phyloP scores from a whole-genome alignment of 2,797 vertebrate genomes.

The Euphonia xanthogaster region DNA sequence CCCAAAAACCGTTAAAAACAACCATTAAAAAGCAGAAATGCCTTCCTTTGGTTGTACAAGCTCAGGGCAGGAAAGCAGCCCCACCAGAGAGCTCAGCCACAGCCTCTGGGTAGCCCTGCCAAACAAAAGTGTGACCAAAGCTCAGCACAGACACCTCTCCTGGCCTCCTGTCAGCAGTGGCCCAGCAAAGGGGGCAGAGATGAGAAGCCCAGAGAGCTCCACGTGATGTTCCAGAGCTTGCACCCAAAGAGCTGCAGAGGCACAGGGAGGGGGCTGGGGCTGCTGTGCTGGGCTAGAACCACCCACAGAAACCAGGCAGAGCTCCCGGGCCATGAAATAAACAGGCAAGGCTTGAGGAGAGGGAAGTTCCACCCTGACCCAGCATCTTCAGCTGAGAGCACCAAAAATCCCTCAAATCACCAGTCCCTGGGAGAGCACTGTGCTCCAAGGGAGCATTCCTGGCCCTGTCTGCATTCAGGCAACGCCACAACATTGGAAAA shows the following conservation, averaged over 20 bases:
- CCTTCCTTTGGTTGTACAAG: not conserved
- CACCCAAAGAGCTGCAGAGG: not conserved
- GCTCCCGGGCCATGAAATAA: not conserved
- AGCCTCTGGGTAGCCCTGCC: not conserved
- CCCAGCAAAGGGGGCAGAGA: not conserved
- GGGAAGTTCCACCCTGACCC: not conserved
- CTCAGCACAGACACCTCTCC: not conserved
- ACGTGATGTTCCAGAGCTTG: not conserved
- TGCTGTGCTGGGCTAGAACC: not conserved
- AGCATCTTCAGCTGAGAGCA: not conserved
- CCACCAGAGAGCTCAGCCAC: not conserved
- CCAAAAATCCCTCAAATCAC: not conserved
- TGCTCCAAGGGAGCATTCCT: not conserved
- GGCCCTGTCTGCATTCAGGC: not conserved
- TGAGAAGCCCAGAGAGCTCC: not conserved
- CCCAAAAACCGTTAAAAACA: not conserved
- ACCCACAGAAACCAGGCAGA: not conserved
- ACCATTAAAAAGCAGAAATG: not conserved
- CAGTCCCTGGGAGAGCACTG: rapidly evolving
- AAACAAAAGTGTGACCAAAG: not conserved
- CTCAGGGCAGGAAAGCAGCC: not conserved
- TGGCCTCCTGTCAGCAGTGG: not conserved
- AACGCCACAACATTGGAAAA: rapidly evolving
- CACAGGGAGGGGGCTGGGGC: not conserved
- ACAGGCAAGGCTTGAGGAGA: not conserved